Evolutionary conservation across 2,888 invertebrate genomes (phyloP), one percentile per base, ranked within the genome.

Genomic region (Lasiommata megera): DNA sequence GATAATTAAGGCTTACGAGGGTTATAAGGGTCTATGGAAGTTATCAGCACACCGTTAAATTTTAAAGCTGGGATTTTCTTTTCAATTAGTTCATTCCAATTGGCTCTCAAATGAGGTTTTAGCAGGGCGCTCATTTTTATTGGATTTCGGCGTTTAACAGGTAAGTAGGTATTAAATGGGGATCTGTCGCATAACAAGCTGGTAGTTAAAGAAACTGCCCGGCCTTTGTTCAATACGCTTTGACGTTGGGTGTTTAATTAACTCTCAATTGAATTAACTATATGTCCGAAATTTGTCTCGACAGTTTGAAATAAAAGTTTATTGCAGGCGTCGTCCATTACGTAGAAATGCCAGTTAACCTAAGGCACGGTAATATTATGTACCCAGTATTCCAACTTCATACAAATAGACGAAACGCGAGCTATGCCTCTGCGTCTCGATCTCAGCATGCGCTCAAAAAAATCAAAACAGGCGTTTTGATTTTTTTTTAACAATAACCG

Each of bases 1-100:
- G 77, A 84, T 88, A 85, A 87, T 88, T 85, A 88, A 86, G 82
- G 86, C 77, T 86, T 84, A 84, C 68, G 73, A 77, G 78, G 80
- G 77, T 67, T 66, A 41, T 18, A 18, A 46, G 46, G 46, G 68
- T 53, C 48, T 43, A 66, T 66, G 66, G 66, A 75, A 79, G 80
- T 76, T 85, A 83, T 84, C 76, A 79, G 73, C 79, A 78, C 73
- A 71, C 77, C 77, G 80, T 86, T 76, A 83, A 81, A 84, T 80
- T 81, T 84, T 77, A 79, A 80, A 79, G 71, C 72, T 63, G 61
- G 74, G 71, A 76, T 82, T 83, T 80, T 81, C 73, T 71, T 79
- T 77, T 76, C 74, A 76, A 79, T 80, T 82, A 78, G 76, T 76
- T 70, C 67, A 62, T 70, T 64, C 61, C 68, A 61, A 79, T 75